Evolutionary conservation across 2,888 invertebrate species (phyloP).

Genomic region (Achlya flavicornis): DNA sequence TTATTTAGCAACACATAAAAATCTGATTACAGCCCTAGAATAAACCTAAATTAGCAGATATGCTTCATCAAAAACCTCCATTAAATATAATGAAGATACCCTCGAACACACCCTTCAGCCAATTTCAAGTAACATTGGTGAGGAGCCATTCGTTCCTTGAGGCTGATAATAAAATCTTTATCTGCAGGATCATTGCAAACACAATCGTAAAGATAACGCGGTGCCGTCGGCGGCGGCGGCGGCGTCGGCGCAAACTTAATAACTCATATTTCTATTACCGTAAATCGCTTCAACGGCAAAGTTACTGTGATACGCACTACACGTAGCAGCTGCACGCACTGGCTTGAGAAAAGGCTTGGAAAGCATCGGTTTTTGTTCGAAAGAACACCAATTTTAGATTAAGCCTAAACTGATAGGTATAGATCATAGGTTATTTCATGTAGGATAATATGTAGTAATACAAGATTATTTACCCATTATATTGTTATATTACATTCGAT

Average conservation of each 20-base stretch:
- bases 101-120: constrained; percentile 23
- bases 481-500: not conserved
- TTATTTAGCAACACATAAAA: too few relatives aligned
- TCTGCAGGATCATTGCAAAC: constrained; percentile 59
- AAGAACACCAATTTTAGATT: not conserved
- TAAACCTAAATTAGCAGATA: not conserved
- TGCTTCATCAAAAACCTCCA: not conserved
- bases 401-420: too few relatives aligned
- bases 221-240: constrained; percentile 31
- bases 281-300: constrained; percentile 55
- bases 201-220: constrained; percentile 59
- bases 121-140: constrained; percentile 40
- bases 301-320: constrained; percentile 40
- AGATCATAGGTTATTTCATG: too few relatives aligned
- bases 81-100: constrained; percentile 25
- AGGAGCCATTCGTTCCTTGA: constrained; percentile 45
- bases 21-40: not conserved
- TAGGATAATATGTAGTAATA: too few relatives aligned
- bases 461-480: too few relatives aligned
- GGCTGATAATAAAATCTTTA: constrained; percentile 65
- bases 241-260: constrained; percentile 54
- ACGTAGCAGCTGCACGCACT: constrained; percentile 1
- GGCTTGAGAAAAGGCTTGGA: not conserved
- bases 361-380: constrained; percentile 16
- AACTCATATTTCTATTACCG: constrained; percentile 71